These are phyloP conservation scores for Plectrocnemia conspersa DNA, from an alignment of 1,140 invertebrate species.

Conservation along the genomic window DNA sequence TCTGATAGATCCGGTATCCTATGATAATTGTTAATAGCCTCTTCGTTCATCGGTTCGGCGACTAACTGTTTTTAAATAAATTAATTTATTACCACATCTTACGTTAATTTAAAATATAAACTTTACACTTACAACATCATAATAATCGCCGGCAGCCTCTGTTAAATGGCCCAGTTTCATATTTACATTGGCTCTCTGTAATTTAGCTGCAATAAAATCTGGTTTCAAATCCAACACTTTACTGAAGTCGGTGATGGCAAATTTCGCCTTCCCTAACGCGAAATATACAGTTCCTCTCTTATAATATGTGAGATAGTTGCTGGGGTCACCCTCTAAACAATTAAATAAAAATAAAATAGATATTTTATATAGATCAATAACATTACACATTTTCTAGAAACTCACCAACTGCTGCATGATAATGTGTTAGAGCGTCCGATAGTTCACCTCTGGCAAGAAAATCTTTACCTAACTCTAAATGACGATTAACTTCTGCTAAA, in stretches of 20 bases:
- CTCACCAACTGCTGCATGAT: constrained; percentile 96
- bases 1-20: constrained; percentile 62
- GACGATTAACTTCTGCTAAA: constrained; percentile 80
- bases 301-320: constrained; percentile 93
- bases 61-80: constrained; percentile 55
- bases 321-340: constrained; percentile 84
- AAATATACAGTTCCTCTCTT: constrained; percentile 95
- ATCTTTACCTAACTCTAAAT: constrained; percentile 88
- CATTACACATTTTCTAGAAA: constrained; percentile 26
- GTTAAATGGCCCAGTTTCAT: constrained; percentile 85
- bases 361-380: background rate
- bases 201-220: constrained; percentile 85
- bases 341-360: constrained; percentile 14
- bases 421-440: constrained; percentile 93
- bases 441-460: constrained; percentile 88
- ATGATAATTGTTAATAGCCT: constrained; percentile 64
- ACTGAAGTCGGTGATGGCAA: constrained; percentile 90
- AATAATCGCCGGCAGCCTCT: constrained; percentile 77
- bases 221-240: constrained; percentile 87
- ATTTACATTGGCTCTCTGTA: constrained; percentile 82
- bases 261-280: constrained; percentile 92
- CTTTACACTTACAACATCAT: constrained; percentile 69
- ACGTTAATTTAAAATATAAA: background rate
- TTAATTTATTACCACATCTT: constrained; percentile 12
- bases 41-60: constrained; percentile 70